These are phyloP conservation scores for Liodrosophila aerea DNA, from an alignment of 2,888 invertebrate species.

Conservation along the genomic window DNA sequence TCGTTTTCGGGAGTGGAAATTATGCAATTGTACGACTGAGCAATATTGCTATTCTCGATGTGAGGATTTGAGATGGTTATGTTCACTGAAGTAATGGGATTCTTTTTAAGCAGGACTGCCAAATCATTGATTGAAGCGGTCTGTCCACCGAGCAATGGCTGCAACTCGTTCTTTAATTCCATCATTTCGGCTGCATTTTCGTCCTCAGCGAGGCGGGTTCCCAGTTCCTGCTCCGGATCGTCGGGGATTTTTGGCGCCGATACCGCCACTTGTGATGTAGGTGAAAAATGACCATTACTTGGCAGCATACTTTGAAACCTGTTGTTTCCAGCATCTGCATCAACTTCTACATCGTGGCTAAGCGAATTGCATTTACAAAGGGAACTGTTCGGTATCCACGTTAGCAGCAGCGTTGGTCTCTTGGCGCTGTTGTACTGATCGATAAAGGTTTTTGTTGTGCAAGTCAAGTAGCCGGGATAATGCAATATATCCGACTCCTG, in stretches of 20 bases:
- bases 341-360: slow-evolving; percentile 11
- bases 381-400: slow-evolving; percentile 97
- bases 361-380: slow-evolving; percentile 90
- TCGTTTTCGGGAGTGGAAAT: slow-evolving; percentile 79
- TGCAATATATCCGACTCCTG: slow-evolving; percentile 93
- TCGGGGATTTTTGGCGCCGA: slow-evolving; percentile 54
- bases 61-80: slow-evolving; percentile 89
- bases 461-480: slow-evolving; percentile 95
- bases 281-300: slow-evolving; percentile 38
- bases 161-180: slow-evolving; percentile 82
- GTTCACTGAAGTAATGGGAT: slow-evolving; percentile 86
- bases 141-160: slow-evolving; percentile 81
- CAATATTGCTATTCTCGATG: slow-evolving; percentile 88
- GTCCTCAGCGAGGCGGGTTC: slow-evolving; percentile 43
- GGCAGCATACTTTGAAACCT: slow-evolving; percentile 85
- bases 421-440: slow-evolving; percentile 90
- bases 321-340: slow-evolving; percentile 22
- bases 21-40: slow-evolving; percentile 83
- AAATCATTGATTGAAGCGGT: slow-evolving; percentile 79
- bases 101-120: slow-evolving; percentile 82
- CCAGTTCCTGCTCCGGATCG: slow-evolving; percentile 39
- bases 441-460: slow-evolving; percentile 91
- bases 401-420: slow-evolving; percentile 92
- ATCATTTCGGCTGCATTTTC: slow-evolving; percentile 80
- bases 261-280: slow-evolving; percentile 48